Conservation (phyloP, 2,797 vertebrate genomes). For the Manis javanica region DNA sequence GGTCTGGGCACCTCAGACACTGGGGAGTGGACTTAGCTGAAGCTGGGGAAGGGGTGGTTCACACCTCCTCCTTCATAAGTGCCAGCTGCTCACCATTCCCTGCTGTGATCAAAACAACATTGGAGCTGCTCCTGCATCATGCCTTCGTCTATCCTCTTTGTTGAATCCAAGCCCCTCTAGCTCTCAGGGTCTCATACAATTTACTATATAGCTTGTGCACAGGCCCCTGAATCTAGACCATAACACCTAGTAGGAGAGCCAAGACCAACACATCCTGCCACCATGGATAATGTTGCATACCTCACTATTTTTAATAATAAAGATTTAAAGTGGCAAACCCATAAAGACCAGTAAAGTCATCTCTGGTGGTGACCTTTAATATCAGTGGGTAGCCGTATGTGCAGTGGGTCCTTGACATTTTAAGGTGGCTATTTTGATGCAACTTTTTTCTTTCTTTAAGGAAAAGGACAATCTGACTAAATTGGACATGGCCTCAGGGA, state of each 20-base stretch:
- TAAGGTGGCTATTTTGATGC: not conserved
- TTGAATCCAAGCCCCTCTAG: not conserved
- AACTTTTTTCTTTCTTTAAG: not conserved
- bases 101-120: not conserved
- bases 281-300: not conserved
- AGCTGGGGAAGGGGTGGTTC: rapidly evolving
- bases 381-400: not conserved
- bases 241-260: not conserved
- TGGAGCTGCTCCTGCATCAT: not conserved
- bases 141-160: not conserved
- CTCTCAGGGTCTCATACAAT: not conserved
- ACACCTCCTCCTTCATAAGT: not conserved
- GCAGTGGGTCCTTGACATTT: not conserved
- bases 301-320: not conserved
- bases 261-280: not conserved
- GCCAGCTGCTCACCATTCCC: too few relatives aligned
- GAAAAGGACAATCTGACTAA: not conserved
- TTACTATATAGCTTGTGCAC: not conserved
- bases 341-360: not conserved
- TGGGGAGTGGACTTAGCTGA: not conserved
- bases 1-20: not conserved
- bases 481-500: not conserved
- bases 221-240: not conserved
- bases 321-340: not conserved
- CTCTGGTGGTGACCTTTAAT: not conserved